Evolutionary conservation across 2,888 invertebrate species (phyloP), one percentile per base, ranked within the genome.

Genomic region (Thecophora atra): DNA sequence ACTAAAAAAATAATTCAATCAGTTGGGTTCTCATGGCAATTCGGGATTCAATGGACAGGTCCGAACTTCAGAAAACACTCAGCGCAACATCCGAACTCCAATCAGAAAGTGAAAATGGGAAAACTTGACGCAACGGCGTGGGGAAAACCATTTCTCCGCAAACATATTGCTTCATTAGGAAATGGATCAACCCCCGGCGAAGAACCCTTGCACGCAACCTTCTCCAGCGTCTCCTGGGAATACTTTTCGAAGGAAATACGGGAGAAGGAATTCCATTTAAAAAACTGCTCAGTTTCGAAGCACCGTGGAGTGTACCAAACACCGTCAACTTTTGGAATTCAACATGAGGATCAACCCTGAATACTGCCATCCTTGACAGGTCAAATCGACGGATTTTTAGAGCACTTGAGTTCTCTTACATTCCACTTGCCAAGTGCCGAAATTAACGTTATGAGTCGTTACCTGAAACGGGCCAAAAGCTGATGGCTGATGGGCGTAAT

Each of bases 21-120:
- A 68, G 56, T 58, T 68, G 42, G 42, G 17, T 47, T 47, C 17
- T 21, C 54, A 66, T 37, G 21, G 3, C 58, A 44, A 26, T 44
- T 58, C 58, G 68, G 68, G 58, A 58, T 68, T 56, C 8, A 56
- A 11, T 24, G 56, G 68, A 44, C 44, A 56, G 68, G 56, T 44
- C 42, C 42, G 44, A 67, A 42, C 51, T 66, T n/a, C 47, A 47
- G 13, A 17, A 47, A 19, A 21, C n/a, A 63, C 21, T 15, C 11
- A 42, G 63, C 19, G 52, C n/a, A 51, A 51, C 37, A 37, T 11
- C 3, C 11, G 11, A 37, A 11, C 37, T 37, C 6, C 37, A 37
- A 47, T n/a, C 11, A 47, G 15, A 47, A 47, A 47, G 47, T 47
- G 17, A 5, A n/a, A 15, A 47, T 47, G 4, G n/a, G 17, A 47